Conservation (phyloP, 2,888 invertebrate species). For the Ferrisia virgata region DNA sequence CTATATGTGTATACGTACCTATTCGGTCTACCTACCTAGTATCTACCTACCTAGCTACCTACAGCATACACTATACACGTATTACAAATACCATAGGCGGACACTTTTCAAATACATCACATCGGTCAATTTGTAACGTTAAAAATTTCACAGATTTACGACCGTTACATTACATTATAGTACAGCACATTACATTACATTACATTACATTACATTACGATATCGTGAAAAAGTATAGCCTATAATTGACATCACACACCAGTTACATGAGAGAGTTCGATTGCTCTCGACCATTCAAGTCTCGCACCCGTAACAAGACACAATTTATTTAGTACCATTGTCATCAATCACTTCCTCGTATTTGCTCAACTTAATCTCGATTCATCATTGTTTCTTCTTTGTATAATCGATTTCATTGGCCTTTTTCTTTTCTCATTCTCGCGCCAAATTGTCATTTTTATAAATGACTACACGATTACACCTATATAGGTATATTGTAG, state of each 20-base stretch:
- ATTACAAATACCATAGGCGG: not conserved
- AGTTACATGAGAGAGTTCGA: not conserved
- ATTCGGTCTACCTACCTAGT: not conserved
- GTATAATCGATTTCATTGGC: slow-evolving; percentile 13
- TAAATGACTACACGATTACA: not conserved
- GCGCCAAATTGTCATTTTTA: slow-evolving; percentile 20
- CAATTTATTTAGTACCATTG: not conserved
- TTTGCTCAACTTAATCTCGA: slow-evolving; percentile 17
- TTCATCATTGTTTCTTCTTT: slow-evolving; percentile 30
- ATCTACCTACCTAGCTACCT: not conserved
- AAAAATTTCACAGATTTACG: slow-evolving; percentile 6
- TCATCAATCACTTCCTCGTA: slow-evolving; percentile 22
- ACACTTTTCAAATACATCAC: not conserved
- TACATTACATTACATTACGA: not conserved
- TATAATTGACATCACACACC: not conserved
- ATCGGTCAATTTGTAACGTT: slow-evolving; percentile 18
- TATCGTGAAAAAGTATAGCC: slow-evolving; percentile 16
- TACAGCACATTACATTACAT: not conserved
- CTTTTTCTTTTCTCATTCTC: not conserved
- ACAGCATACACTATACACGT: not conserved
- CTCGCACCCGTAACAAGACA: not conserved
- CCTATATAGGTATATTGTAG: no score
- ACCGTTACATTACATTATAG: no score
- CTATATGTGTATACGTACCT: no score
- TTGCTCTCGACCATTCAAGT: not conserved